phyloP scores from a whole-genome alignment of 2,797 vertebrate species.

The Vespertilio murinus region DNA sequence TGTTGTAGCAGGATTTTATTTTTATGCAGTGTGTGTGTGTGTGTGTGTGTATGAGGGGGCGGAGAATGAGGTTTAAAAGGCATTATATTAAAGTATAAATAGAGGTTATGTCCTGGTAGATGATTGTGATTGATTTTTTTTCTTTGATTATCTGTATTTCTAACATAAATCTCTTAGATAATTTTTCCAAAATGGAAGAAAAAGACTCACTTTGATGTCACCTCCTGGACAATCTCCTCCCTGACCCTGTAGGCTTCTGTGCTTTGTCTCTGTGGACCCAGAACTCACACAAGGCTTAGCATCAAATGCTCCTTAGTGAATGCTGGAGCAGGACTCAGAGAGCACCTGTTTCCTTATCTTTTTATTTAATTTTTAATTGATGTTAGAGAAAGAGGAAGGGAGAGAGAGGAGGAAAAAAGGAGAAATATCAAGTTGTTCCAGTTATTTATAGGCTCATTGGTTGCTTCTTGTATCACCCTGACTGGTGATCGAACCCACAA shows the following conservation, averaged over 20 bases:
- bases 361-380: background rate
- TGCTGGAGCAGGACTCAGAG: background rate
- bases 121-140: background rate
- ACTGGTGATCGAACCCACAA: background rate
- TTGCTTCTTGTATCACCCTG: background rate
- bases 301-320: background rate
- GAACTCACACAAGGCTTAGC: background rate
- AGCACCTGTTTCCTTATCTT: background rate
- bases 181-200: background rate
- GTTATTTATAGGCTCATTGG: background rate
- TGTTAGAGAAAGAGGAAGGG: background rate
- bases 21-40: background rate
- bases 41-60: too few species aligned
- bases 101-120: background rate
- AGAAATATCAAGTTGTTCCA: background rate
- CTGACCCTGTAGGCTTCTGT: background rate
- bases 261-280: background rate
- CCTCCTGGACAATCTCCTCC: background rate
- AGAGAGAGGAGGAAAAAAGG: background rate
- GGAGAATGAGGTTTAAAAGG: background rate
- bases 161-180: background rate
- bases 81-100: background rate
- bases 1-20: background rate
- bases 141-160: background rate
- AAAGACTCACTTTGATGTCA: background rate